These are phyloP conservation scores for Taenaris catops DNA, from an alignment of 2,888 invertebrate genomes.

Conservation along the genomic window DNA sequence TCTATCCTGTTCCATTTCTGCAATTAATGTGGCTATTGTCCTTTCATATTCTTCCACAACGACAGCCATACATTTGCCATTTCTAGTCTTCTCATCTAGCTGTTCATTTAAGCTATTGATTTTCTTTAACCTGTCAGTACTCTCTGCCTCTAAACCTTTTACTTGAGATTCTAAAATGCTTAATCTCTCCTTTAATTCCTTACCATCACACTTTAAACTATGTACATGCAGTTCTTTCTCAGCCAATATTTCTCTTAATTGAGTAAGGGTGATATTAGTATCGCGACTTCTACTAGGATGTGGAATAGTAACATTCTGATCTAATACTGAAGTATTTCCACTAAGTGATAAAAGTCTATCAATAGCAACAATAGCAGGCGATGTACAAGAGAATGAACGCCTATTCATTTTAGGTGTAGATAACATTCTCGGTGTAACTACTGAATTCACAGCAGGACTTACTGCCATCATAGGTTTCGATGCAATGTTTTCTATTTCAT, in stretches of 20 bases:
- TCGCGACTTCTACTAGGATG: conserved; percentile 43
- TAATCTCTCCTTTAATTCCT: conserved; percentile 69
- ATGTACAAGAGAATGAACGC: conserved; percentile 62
- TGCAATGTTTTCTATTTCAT: conserved; percentile 40
- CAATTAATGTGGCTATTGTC: conserved; percentile 86
- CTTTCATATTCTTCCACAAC: conserved; percentile 89
- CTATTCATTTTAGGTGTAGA: conserved; percentile 52
- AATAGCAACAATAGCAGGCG: conserved; percentile 75
- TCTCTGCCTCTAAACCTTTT: conserved; percentile 48
- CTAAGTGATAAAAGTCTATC: conserved; percentile 69
- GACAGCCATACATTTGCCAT: conserved; percentile 80
- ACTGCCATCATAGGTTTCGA: conserved; percentile 70
- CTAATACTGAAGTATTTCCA: conserved; percentile 46
- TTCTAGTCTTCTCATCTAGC: conserved; percentile 58
- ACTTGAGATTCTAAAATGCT: conserved; percentile 54
- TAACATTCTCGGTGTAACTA: conserved; percentile 48
- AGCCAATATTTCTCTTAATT: conserved; percentile 73
- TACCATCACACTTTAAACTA: conserved; percentile 67
- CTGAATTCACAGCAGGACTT: conserved; percentile 59
- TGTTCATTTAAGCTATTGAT: conserved; percentile 57
- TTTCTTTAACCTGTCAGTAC: conserved; percentile 49
- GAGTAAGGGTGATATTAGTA: conserved; percentile 53
- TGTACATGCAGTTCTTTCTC: conserved; percentile 77
- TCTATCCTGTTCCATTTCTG: conserved; percentile 85
- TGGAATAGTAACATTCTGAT: conserved; percentile 39